These are phyloP conservation scores for Dryas iulia DNA, from an alignment of 1,140 invertebrate species.

Conservation along the genomic window DNA sequence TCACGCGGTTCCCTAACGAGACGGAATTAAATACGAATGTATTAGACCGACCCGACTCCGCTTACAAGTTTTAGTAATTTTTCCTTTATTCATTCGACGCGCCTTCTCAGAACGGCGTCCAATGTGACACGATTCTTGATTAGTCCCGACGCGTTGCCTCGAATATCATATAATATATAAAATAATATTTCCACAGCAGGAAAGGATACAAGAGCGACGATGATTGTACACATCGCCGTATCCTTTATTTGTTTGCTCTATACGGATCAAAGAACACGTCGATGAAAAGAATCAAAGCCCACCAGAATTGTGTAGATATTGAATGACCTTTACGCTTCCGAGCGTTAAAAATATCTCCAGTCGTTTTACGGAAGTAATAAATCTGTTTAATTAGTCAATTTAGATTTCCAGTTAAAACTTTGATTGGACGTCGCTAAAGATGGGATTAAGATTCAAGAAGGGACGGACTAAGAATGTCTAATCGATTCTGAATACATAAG, in stretches of 20 bases:
- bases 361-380: conserved; percentile 67
- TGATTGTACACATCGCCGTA: conserved; percentile 39
- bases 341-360: conserved; percentile 57
- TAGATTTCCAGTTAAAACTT: conserved; percentile 57
- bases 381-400: conserved; percentile 75
- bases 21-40: conserved; percentile 72
- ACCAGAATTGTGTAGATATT: conserved; percentile 50
- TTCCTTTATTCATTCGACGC: conserved; percentile 63
- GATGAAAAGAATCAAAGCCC: conserved; percentile 55
- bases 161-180: conserved; percentile 33
- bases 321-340: conserved; percentile 55
- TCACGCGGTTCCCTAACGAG: conserved; percentile 64
- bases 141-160: conserved; percentile 47
- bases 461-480: conserved; percentile 14
- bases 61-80: conserved; percentile 65
- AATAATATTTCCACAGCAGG: conserved; percentile 49
- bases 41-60: conserved; percentile 51
- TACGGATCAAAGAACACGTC: conserved; percentile 53
- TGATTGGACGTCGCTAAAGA: conserved; percentile 15
- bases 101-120: conserved; percentile 55
- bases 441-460: conserved; percentile 14
- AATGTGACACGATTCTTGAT: conserved; percentile 65
- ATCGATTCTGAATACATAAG: conserved; percentile 26
- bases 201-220: conserved; percentile 42
- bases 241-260: conserved; percentile 48